Conservation (phyloP, 2,888 invertebrate species). For the Amiota mariae region DNA sequence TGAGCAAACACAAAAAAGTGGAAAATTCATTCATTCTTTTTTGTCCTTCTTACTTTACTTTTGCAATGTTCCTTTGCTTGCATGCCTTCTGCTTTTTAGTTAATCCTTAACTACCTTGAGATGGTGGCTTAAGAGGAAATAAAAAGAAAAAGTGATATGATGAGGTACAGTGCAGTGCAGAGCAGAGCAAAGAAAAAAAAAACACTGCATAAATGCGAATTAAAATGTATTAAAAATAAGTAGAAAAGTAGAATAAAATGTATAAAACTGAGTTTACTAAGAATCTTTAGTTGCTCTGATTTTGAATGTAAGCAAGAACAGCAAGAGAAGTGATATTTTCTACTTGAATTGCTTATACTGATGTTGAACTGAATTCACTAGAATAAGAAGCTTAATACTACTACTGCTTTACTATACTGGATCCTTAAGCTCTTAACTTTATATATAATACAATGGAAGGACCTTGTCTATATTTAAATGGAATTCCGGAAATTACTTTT, state of each 20-base stretch:
- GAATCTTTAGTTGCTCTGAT: background rate
- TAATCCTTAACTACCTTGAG: slow-evolving; percentile 12
- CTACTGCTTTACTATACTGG: no score
- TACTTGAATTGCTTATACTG: no score
- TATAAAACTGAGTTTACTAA: no score
- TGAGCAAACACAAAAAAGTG: background rate
- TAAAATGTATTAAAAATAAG: slow-evolving; percentile 8
- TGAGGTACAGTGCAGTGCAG: no score
- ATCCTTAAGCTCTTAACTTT: no score
- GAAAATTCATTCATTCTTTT: background rate
- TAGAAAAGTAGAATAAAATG: background rate
- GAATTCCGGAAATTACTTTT: slow-evolving; percentile 19
- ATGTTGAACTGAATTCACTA: background rate
- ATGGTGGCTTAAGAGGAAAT: no score
- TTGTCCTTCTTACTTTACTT: no score
- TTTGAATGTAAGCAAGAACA: background rate
- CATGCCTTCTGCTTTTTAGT: background rate
- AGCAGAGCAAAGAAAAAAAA: no score
- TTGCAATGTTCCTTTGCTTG: no score
- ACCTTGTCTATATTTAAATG: no score
- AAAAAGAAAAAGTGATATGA: no score
- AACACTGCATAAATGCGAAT: background rate
- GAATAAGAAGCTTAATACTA: background rate
- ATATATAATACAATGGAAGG: no score
- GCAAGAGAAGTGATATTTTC: background rate